These are phyloP conservation scores for Epinephelus moara DNA, from an alignment of 2,113 vertebrate genomes.

Conservation along the genomic window DNA sequence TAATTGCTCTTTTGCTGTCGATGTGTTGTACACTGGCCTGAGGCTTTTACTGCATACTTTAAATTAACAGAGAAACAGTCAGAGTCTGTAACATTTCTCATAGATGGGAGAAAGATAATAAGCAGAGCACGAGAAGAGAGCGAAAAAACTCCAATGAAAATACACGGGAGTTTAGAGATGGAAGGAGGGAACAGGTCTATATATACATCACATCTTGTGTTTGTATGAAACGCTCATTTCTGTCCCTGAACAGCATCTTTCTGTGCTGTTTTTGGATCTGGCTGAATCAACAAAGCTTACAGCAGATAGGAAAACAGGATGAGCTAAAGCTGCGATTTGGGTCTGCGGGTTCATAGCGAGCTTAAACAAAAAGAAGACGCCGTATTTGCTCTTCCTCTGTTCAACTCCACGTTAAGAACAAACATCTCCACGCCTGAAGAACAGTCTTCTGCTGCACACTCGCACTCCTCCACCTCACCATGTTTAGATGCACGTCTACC, in stretches of 20 bases:
- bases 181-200: neutral
- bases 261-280: constrained; percentile 3
- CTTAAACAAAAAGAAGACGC: constrained; percentile 7
- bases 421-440: constrained; percentile 8
- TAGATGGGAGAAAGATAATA: neutral
- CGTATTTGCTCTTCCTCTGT: constrained; percentile 7
- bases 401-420: constrained; percentile 1
- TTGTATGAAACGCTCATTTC: neutral
- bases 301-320: constrained; percentile 4
- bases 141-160: neutral
- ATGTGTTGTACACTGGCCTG: constrained; percentile 16
- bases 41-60: constrained; percentile 16
- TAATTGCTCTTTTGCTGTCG: constrained; percentile 25
- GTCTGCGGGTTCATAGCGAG: neutral
- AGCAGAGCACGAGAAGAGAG: neutral
- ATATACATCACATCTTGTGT: neutral
- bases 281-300: constrained; percentile 16
- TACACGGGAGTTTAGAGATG: neutral
- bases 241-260: neutral
- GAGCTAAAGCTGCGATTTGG: neutral
- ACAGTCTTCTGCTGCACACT: constrained; percentile 7
- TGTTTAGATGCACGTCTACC: neutral
- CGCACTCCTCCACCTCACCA: neutral
- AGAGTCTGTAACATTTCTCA: neutral
- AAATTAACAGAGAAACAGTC: constrained; percentile 24